Conservation (phyloP, 1,140 invertebrate species). For the Trichonephila clavipes region DNA sequence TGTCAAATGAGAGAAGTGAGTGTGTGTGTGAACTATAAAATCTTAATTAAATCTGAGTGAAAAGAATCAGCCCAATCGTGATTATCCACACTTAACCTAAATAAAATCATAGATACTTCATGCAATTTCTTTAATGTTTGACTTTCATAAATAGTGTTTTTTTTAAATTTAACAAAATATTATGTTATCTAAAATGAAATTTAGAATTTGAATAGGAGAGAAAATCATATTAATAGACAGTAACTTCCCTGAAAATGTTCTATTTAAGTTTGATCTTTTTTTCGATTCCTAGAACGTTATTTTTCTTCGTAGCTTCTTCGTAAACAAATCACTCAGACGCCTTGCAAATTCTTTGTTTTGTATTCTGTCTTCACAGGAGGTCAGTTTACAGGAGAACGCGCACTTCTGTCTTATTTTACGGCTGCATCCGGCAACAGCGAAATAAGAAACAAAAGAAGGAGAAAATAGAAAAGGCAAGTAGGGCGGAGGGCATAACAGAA, state of each 20-base stretch:
- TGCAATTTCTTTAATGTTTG: too few relatives aligned
- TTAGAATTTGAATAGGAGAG: too few relatives aligned
- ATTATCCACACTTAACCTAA: too few relatives aligned
- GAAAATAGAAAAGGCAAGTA: not conserved
- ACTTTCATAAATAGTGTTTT: too few relatives aligned
- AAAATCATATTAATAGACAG: too few relatives aligned
- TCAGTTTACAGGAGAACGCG: constrained; percentile 32
- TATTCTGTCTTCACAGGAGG: constrained; percentile 44
- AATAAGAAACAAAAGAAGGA: not conserved
- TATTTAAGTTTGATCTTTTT: not conserved
- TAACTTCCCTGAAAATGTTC: not conserved
- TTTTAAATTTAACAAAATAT: too few relatives aligned
- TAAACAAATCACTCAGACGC: constrained; percentile 61
- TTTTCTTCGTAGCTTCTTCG: not conserved
- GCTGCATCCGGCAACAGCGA: not conserved
- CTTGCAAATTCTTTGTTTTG: constrained; percentile 25
- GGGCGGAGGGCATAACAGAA: not conserved
- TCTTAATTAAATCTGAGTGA: too few relatives aligned
- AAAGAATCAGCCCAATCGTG: too few relatives aligned
- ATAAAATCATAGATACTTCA: too few relatives aligned
- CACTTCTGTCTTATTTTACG: constrained; percentile 10
- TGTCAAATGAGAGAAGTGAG: too few relatives aligned
- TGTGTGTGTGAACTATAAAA: too few relatives aligned
- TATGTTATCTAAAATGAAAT: too few relatives aligned
- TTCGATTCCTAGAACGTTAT: not conserved